Evolutionary conservation across 2,797 vertebrate genomes (phyloP).

Genomic region (Enteromius argenteus): DNA sequence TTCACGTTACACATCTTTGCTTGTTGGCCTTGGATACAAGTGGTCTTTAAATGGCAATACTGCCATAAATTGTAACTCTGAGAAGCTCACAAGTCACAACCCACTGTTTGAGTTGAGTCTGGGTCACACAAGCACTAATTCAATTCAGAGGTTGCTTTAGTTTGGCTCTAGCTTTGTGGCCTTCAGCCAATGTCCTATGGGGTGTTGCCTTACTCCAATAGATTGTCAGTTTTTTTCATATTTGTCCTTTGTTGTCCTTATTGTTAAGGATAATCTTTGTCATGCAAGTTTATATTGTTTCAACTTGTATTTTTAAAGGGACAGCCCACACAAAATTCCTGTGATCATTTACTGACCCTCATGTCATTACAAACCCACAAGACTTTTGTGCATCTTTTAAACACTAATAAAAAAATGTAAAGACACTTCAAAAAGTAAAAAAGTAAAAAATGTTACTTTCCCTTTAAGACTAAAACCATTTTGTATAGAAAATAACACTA

Average conservation of each 20-base stretch:
- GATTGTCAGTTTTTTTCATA: neutral
- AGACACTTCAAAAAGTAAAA: neutral
- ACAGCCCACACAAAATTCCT: too few relatives aligned
- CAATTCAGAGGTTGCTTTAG: neutral
- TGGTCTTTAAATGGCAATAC: slow-evolving; percentile 36
- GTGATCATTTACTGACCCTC: too few relatives aligned
- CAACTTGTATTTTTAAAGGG: too few relatives aligned
- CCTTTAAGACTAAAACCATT: neutral
- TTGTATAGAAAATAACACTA: neutral
- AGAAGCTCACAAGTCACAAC: neutral
- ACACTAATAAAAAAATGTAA: neutral
- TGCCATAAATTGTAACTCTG: slow-evolving; percentile 32
- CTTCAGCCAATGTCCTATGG: neutral
- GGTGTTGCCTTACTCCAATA: neutral
- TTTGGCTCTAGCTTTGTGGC: neutral
- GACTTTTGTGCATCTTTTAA: neutral
- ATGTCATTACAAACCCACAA: too few relatives aligned
- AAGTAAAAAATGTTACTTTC: neutral
- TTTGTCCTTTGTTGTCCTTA: neutral
- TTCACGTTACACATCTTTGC: slow-evolving; percentile 7
- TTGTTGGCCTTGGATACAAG: slow-evolving; percentile 46
- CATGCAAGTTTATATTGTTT: too few relatives aligned
- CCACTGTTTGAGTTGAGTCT: slow-evolving; percentile 14
- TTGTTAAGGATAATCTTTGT: neutral
- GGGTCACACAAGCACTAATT: slow-evolving; percentile 1